phyloP scores from a whole-genome alignment of 2,113 vertebrate genomes.

The Rhabdomys dilectus region DNA sequence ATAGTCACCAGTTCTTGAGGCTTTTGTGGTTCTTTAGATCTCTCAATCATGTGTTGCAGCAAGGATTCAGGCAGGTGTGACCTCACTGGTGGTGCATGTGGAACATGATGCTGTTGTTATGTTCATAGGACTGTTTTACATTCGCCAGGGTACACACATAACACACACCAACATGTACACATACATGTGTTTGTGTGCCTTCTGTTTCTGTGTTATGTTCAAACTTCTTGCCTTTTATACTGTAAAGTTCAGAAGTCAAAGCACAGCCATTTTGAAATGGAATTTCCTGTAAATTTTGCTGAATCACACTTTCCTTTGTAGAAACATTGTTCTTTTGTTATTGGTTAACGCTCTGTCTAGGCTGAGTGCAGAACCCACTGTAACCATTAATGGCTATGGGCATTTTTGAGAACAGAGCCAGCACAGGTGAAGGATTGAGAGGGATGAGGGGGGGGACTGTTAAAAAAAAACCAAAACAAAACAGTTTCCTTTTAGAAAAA shows the following conservation, averaged over 20 bases:
- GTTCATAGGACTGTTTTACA: background rate
- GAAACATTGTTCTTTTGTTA: background rate
- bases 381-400: background rate
- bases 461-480: background rate
- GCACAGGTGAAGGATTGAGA: background rate
- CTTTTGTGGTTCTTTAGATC: background rate
- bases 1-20: background rate
- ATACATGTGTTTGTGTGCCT: background rate
- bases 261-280: conserved; percentile 29
- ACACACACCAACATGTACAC: background rate
- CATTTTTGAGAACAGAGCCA: background rate
- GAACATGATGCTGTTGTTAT: background rate
- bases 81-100: background rate
- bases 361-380: background rate
- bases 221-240: background rate
- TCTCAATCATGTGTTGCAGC: background rate
- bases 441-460: too few relatives aligned
- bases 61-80: background rate
- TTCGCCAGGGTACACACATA: background rate
- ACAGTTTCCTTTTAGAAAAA: background rate
- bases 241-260: background rate
- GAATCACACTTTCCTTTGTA: background rate
- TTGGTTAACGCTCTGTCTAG: background rate
- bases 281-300: background rate
- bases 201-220: background rate